Percentiles rank a stretch among this genome's conserved stretches.
Evolutionary conservation across 2,888 invertebrate genomes (phyloP).

Genomic region (Epinotia bilunana): DNA sequence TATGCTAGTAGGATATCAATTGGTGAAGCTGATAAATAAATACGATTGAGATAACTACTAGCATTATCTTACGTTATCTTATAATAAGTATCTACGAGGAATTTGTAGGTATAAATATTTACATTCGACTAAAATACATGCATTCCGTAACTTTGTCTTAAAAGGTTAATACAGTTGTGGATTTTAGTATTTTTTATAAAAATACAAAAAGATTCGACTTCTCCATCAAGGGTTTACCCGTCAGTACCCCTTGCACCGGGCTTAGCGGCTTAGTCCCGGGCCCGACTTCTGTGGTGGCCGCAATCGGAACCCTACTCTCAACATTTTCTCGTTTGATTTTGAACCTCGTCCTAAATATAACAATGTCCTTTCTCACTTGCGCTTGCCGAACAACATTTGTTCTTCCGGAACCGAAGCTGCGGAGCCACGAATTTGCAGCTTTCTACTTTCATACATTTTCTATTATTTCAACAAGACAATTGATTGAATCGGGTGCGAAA

Average conservation of each 20-base stretch:
- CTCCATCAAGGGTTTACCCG: slow-evolving; percentile 13
- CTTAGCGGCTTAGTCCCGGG: slow-evolving; percentile 24
- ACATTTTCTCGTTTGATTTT: slow-evolving; percentile 18
- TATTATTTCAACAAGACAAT: background rate
- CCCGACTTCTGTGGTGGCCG: slow-evolving; percentile 12
- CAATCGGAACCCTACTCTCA: background rate
- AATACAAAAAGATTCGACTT: slow-evolving; percentile 6
- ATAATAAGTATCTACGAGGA: too few species aligned
- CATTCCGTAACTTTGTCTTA: background rate
- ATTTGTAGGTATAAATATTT: background rate
- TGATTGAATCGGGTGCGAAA: slow-evolving; percentile 1
- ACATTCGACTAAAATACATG: background rate
- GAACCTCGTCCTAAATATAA: background rate
- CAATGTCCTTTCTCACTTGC: background rate
- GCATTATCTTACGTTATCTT: too few species aligned
- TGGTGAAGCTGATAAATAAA: too few species aligned
- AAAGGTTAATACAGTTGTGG: background rate
- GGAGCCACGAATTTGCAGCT: background rate
- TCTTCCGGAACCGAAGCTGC: background rate
- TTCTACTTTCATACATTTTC: background rate
- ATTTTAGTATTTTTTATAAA: slow-evolving; percentile 15
- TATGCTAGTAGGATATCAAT: too few species aligned
- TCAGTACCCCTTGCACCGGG: slow-evolving; percentile 26
- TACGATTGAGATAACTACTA: too few species aligned
- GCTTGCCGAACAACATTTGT: background rate